Evolutionary conservation across 2,888 invertebrate species (phyloP), one percentile per base, ranked within the genome.

Genomic region (Hypercompe scribonia): DNA sequence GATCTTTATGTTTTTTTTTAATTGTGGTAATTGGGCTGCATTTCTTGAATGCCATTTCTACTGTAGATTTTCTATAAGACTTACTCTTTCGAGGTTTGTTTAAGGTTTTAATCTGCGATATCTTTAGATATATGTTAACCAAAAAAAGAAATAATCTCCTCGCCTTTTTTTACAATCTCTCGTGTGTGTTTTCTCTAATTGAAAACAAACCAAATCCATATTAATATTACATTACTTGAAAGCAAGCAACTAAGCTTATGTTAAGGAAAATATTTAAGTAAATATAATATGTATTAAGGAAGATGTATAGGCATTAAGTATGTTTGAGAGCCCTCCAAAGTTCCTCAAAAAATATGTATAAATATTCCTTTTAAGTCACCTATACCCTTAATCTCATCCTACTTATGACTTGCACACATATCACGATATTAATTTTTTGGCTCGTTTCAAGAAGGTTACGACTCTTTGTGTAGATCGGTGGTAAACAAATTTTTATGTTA

Each of bases 361-460:
- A n/a, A n/a, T n/a, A n/a, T n/a, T 58, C 28, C 11, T 58, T 58
- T n/a, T 58, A 13, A 13, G 54, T 58, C 11, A 58, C n/a, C 54
- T 28, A 28, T 58, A 58, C 13, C 1, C 54, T 11, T n/a, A 58
- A 58, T 58, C n/a, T 58, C 3, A 58, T 58, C n/a, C 54, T 58
- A n/a, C 54, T 58, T 28, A 28, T 58, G 28, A 11, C 54, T 58
- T 58, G 13, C 54, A 54, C n/a, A 54, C n/a, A n/a, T 58, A 58
- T 58, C 28, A 58, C 28, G 28, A 58, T 58, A 58, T 58, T 58
- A 58, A 28, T 58, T 58, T 58, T 58, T 58, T 58, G 54, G 54
- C 13, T 58, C 54, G 54, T n/a, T n/a, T 28, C 11, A 58, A 28
- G 28, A 28, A 58, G 54, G 54, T 58, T 58, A 58, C 28, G 54